phyloP scores from a whole-genome alignment of 2,113 vertebrate species.

The Crotophaga sulcirostris region DNA sequence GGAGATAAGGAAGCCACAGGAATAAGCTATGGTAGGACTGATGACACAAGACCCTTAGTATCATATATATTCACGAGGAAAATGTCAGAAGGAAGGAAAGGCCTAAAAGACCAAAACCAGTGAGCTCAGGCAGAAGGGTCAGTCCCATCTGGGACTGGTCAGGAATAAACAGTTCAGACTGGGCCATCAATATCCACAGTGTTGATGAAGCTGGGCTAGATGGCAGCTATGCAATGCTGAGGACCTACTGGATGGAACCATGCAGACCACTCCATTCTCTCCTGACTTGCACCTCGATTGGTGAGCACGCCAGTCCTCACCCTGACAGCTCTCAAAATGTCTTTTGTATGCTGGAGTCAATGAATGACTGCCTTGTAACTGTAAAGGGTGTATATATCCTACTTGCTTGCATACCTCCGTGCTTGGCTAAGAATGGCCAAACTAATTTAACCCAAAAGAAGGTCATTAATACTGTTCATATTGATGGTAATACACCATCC shows the following conservation, averaged over 20 bases:
- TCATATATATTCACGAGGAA: background rate
- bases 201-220: background rate
- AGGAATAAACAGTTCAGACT: background rate
- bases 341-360: background rate
- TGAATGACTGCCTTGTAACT: background rate
- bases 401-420: background rate
- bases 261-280: background rate
- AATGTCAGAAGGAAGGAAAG: background rate
- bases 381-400: background rate
- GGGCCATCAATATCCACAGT: background rate
- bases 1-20: background rate
- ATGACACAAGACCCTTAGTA: background rate
- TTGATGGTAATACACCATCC: too few species aligned
- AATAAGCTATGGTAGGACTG: background rate
- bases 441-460: background rate
- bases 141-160: background rate
- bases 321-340: background rate
- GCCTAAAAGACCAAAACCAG: background rate
- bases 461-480: background rate
- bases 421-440: background rate
- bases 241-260: background rate
- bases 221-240: background rate
- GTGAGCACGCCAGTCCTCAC: background rate
- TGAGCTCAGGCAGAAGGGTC: rapidly evolving
- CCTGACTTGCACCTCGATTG: background rate